A percentile compares a stretch with the other conserved stretches of the same genome.
Conservation (phyloP, 2,113 vertebrate species). For the Cryptotis parvus region DNA sequence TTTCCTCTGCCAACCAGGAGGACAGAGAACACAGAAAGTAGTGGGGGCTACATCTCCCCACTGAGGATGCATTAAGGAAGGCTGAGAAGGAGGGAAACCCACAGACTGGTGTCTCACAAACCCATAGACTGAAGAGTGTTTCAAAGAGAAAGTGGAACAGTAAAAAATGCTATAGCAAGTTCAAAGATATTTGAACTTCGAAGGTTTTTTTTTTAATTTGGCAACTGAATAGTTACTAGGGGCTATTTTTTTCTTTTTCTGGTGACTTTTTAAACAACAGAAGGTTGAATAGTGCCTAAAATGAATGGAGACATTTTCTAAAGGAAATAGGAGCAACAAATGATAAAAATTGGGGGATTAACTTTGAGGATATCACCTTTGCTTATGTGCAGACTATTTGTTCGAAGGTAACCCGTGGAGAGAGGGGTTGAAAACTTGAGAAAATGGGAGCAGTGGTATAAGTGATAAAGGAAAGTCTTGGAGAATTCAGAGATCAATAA, state of each 20-base stretch:
- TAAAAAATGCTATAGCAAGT: background rate
- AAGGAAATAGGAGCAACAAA: constrained; percentile 17
- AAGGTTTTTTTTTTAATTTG: constrained; percentile 62
- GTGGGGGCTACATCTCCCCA: background rate
- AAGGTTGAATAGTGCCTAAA: background rate
- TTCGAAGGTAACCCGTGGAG: background rate
- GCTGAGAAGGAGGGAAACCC: background rate
- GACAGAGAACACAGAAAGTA: background rate
- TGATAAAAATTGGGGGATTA: constrained; percentile 26
- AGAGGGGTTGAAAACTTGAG: background rate
- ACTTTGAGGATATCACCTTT: background rate
- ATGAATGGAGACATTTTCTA: background rate
- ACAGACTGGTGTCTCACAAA: background rate
- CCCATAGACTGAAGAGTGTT: background rate
- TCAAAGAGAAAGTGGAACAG: background rate
- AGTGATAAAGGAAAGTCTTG: background rate
- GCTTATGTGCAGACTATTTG: background rate
- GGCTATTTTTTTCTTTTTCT: no score
- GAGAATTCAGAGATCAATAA: background rate
- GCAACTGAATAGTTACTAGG: constrained; percentile 38
- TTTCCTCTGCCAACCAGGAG: background rate
- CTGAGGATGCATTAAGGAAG: background rate
- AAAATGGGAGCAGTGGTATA: background rate
- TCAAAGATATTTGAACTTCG: background rate
- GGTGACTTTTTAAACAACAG: background rate